Evolutionary conservation across 2,888 invertebrate species (phyloP), one percentile per base, ranked within the genome.

Genomic region (Agrotis segetum): DNA sequence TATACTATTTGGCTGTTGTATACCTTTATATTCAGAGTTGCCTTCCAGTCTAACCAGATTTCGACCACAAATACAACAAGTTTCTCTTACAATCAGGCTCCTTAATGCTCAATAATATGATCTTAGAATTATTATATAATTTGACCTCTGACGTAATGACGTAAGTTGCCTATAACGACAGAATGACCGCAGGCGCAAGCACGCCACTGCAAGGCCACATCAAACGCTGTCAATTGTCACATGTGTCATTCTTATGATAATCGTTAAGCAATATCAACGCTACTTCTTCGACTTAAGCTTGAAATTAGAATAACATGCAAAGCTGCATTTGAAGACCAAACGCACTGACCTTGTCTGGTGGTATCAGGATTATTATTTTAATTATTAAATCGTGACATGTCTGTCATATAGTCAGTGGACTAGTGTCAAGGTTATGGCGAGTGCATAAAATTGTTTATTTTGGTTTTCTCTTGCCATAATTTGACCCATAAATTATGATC

Each of bases 291-390:
- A 11, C 0, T 19, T 81, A 85, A 61, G 60, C 62, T 74, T 75
- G 46, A 50, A 63, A 70, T 66, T 84, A 0, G 11, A 58, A 55
- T 72, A 52, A 16, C 21, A 21, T n/a, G 50, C 46, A 13, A 59
- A 40, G 44, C 29, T 66, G 68, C 68, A 60, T 76, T 73, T 78
- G 81, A 81, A 71, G 80, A 83, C 77, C 84, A 67, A 83, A 88
- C 84, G 88, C 89, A 84, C 53, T 88, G 86, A 90, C 90, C 91
- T 91, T 90, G 91, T 88, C 83, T 82, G 68, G 81, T 69, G 78
- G 84, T 88, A 85, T 88, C 81, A 83, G 83, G 83, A 83, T 83
- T 86, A 82, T 79, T 78, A 77, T 77, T 85, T 85, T 84, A 88
- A 87, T 88, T 83, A 85, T 82, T 78, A 73, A 74, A 67, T 81